A percentile compares a stretch with the other conserved stretches of the same genome.
These are phyloP conservation scores for Pocota personata DNA, from an alignment of 2,888 invertebrate genomes.

Conservation along the genomic window DNA sequence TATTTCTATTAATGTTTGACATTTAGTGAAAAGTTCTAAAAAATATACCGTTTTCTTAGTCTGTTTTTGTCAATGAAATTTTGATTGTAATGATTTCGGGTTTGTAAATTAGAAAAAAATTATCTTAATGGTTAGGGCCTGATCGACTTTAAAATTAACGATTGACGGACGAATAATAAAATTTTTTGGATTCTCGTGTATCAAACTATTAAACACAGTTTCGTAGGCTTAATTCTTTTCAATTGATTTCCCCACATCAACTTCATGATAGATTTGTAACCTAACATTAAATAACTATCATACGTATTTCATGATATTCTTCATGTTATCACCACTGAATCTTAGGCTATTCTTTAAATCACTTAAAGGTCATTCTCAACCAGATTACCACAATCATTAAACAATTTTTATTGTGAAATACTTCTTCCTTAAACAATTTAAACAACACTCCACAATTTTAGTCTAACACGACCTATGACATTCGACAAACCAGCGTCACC, in stretches of 20 bases:
- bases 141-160: too few species aligned
- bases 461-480: neutral
- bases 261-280: neutral
- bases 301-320: neutral
- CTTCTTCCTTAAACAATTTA: neutral
- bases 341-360: neutral
- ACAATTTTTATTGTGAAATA: neutral
- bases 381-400: neutral
- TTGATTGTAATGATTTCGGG: too few species aligned
- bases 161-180: too few species aligned
- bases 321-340: neutral
- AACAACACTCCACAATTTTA: neutral
- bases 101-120: too few species aligned
- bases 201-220: too few species aligned
- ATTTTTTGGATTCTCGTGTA: too few species aligned
- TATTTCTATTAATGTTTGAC: too few species aligned
- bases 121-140: too few species aligned
- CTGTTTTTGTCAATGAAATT: too few species aligned
- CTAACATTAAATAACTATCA: neutral
- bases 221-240: too few species aligned
- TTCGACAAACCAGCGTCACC: conserved; percentile 2
- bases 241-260: neutral
- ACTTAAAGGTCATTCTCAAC: neutral
- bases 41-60: too few species aligned
- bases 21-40: too few species aligned